These are phyloP conservation scores for Etheostoma cragini DNA, from an alignment of 2,113 vertebrate genomes.

Conservation along the genomic window DNA sequence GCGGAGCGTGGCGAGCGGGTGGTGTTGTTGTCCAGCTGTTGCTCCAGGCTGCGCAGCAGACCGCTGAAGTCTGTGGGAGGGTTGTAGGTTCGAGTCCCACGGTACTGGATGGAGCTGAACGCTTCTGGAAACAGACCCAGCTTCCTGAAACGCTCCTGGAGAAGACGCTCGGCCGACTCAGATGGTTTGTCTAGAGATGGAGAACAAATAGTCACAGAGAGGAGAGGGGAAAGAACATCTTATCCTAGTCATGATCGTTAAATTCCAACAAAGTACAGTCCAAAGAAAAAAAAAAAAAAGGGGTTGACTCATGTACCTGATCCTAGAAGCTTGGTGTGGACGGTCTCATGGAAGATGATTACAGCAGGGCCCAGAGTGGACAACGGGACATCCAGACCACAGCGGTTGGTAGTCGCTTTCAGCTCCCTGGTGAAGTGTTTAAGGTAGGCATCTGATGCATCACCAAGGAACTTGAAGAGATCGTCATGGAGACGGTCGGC, in stretches of 20 bases:
- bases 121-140: conserved; percentile 95
- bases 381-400: conserved; percentile 96
- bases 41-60: conserved; percentile 91
- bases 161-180: conserved; percentile 93
- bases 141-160: conserved; percentile 97
- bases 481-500: conserved; percentile 98
- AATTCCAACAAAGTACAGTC: neutral
- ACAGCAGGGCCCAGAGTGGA: conserved; percentile 96
- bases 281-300: too few species aligned
- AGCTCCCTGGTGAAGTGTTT: conserved; percentile 98
- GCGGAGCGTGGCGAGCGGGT: conserved; percentile 95
- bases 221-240: neutral
- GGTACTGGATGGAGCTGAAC: conserved; percentile 98
- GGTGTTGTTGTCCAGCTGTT: conserved; percentile 95
- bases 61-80: conserved; percentile 98
- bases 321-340: conserved; percentile 96
- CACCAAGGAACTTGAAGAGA: conserved; percentile 98
- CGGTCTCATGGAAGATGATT: conserved; percentile 98
- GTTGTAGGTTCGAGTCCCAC: conserved; percentile 96
- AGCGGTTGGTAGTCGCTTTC: conserved; percentile 96
- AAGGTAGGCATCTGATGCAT: conserved; percentile 97
- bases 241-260: neutral
- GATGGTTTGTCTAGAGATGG: conserved; percentile 87
- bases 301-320: conserved; percentile 83
- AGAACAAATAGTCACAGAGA: neutral